phyloP scores from a whole-genome alignment of 2,113 vertebrate genomes.

The Corythoichthys intestinalis region DNA sequence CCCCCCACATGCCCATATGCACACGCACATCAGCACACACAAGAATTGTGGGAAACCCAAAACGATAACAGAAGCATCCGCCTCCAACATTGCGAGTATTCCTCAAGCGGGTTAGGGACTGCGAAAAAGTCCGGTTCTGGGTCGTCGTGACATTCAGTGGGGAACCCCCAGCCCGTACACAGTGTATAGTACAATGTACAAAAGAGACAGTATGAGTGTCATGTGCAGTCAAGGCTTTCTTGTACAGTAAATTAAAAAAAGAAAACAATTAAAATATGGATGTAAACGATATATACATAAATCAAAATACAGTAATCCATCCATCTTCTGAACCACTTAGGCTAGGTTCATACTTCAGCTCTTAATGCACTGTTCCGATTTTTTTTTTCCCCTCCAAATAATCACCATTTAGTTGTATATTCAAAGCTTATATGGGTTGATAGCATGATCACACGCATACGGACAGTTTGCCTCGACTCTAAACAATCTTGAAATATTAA shows the following conservation, averaged over 20 bases:
- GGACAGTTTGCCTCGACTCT: too few species aligned
- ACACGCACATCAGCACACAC: constrained; percentile 13
- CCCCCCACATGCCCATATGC: constrained; percentile 17
- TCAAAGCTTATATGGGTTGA: too few species aligned
- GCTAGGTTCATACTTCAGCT: too few species aligned
- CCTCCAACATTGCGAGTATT: constrained; percentile 17
- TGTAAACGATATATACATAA: too few species aligned
- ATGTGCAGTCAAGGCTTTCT: constrained; percentile 2
- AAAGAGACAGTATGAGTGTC: constrained; percentile 17
- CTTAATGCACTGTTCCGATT: too few species aligned
- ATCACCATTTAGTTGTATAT: too few species aligned
- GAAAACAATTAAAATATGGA: too few species aligned
- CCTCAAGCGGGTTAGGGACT: constrained; percentile 5
- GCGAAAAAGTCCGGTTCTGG: not conserved
- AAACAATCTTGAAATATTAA: too few species aligned
- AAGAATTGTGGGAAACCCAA: constrained; percentile 30
- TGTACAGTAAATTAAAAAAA: not conserved
- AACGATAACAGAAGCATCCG: constrained; percentile 51
- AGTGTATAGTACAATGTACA: not conserved
- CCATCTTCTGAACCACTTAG: too few species aligned
- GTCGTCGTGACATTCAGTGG: constrained; percentile 12
- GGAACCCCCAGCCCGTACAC: not conserved
- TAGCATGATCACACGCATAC: too few species aligned
- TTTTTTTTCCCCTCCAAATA: too few species aligned
- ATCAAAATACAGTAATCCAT: too few species aligned